Evolutionary conservation across 2,113 vertebrate genomes (phyloP), one percentile per base, ranked within the genome.

Genomic region (Serilophus lunatus): DNA sequence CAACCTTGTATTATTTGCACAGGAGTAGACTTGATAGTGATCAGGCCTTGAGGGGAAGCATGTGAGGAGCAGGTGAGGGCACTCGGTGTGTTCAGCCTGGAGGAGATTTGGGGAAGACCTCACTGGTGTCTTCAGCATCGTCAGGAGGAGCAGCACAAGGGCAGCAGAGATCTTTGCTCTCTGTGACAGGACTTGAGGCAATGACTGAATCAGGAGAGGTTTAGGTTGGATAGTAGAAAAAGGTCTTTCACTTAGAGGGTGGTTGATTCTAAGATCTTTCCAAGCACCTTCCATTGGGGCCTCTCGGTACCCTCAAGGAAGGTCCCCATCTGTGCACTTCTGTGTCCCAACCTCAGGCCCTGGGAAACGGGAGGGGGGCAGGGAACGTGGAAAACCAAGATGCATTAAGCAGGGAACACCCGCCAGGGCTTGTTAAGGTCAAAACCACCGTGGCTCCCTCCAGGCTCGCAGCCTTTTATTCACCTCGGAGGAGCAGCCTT

Each of bases 271-370:
- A 3, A 35, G 44, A 28, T 13, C 35, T 68, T 83, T 72, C 60
- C 70, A 63, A 74, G n/a, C 20, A 40, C 50, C 18, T 45, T 49
- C n/a, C n/a, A n/a, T n/a, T n/a, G n/a, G n/a, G n/a, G 59, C 35
- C 59, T 22, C 29, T 22, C 31, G 7, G 69, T 36, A 42, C n/a
- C 6, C 47, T 71, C 0, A 7, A 51, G 35, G 36, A 83, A 29
- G 33, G n/a, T 18, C 36, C n/a, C 38, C 85, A 87, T 68, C 50
- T 3, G 3, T 7, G 53, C 33, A 24, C 31, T 60, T 31, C 14
- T 0, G 0, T 18, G 26, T 23, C 54, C 18, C 38, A 40, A 2
- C 0, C 3, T 8, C 44, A 60, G 44, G 7, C 22, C n/a, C n/a
- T n/a, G n/a, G n/a, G n/a, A n/a, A n/a, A n/a, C n/a, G n/a, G n/a